Conservation (phyloP, 2,888 invertebrate species). For the Ptilodon capucinus region DNA sequence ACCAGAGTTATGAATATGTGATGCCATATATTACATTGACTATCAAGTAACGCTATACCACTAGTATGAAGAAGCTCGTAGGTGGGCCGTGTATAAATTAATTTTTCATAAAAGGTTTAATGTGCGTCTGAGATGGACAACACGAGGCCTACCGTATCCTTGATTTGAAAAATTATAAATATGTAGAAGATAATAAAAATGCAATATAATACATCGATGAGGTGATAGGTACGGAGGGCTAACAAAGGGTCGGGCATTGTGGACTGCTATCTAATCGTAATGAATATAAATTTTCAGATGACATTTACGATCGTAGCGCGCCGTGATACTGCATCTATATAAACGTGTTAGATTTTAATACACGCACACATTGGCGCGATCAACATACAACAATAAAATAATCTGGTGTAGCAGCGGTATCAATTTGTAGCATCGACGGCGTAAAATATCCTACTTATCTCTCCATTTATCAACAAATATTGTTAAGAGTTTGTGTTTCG, state of each 20-base stretch:
- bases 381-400: conserved; percentile 60
- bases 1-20: conserved; percentile 30
- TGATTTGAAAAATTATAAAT: conserved; percentile 46
- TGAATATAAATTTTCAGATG: conserved; percentile 82
- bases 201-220: conserved; percentile 78
- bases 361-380: conserved; percentile 58
- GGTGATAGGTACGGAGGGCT: conserved; percentile 59
- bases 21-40: conserved; percentile 40
- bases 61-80: conserved; percentile 43
- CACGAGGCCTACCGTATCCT: conserved; percentile 59
- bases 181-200: conserved; percentile 60
- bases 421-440: conserved; percentile 64
- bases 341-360: conserved; percentile 70
- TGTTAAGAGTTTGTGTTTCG: conserved; percentile 36
- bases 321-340: conserved; percentile 75
- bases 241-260: conserved; percentile 75
- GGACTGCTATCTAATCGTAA: conserved; percentile 79
- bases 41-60: conserved; percentile 57
- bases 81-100: conserved; percentile 68
- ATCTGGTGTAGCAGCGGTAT: conserved; percentile 49
- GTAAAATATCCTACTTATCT: conserved; percentile 60
- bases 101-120: conserved; percentile 64
- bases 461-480: conserved; percentile 62
- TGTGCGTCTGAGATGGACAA: conserved; percentile 51
- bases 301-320: conserved; percentile 79